Evolutionary conservation across 1,140 invertebrate species (phyloP), one percentile per base, ranked within the genome.

Genomic region (Papilio polyxenes): DNA sequence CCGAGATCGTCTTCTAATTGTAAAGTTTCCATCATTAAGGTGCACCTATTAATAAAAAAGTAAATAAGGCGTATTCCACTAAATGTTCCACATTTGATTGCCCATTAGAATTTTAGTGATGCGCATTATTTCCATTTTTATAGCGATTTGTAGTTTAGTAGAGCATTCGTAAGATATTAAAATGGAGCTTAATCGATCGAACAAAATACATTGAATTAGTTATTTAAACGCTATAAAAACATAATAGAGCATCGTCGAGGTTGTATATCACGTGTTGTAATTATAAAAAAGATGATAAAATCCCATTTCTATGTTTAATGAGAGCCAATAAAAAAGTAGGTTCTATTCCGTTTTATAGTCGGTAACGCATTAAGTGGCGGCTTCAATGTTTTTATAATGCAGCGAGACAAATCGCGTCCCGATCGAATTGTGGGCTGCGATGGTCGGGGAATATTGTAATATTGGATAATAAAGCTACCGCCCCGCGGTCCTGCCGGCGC

Each of bases 381-480:
- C 84, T 82, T 84, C 88, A 83, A 90, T 89, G 90, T 89, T 89
- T 90, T 90, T 92, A 92, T 93, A 92, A 91, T 89, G 88, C 85
- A 85, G 84, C 91, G 89, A 91, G 90, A 92, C 91, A 92, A 92
- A 93, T 93, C 87, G 87, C 87, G 81, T 78, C 82, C 84, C 85
- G 84, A 87, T 87, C 83, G 86, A 84, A 77, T 85, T 69, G 84
- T 86, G 85, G 87, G 87, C 88, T 85, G 86, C 84, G 87, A 88
- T 88, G 86, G 83, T 81, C 87, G 82, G 87, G 85, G 88, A 88
- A 89, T 89, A 91, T 91, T 89, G 84, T 90, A 89, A 92, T 89
- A 87, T 85, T 80, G 81, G 83, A 83, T 85, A 81, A 91, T 92
- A 90, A 92, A 91, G 92, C 92, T 93, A 92, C 92, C 92, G 91